Base-by-base conservation (phyloP, 2,113 vertebrate genomes). In the Osmerus eperlanus region DNA sequence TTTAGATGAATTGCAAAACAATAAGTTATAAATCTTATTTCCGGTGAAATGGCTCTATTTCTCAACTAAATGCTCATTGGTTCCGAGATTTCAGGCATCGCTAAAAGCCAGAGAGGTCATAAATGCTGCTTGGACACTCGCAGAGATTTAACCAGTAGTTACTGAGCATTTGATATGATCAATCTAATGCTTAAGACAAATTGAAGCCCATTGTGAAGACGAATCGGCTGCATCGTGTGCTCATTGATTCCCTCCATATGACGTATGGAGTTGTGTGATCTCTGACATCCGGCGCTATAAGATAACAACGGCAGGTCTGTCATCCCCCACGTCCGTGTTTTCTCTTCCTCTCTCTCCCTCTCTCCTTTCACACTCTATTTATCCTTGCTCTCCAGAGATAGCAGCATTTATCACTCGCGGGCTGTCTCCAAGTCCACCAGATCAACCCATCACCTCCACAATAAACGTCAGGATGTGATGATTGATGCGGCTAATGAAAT, bases 401-500 rank as follows among this genome's bases (percentile, higher is more conserved):
- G 89, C 81, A 83, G 81, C 92, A 94, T 97, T 94, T 94, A 95
- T 96, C 94, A 94, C 23, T 66, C 83, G 25, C 83, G 85, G 29
- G 86, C 91, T 92, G 93, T 93, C 94, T 94, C 90, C 91, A 90
- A 88, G 94, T 93, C 94, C 93, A 93, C 87, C 83, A 93, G 93
- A 96, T 94, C 89, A 96, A 94, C 94, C 93, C 95, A 96, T 94
- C 94, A 91, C 69, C 89, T 88, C 87, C 86, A 90, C 86, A 92
- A 96, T 99, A 97, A 97, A 98, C 83, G 96, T 96, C 96, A 94
- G 85, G 88, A 86, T 79, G 89, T 76, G 89, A 85, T 96, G 95
- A 98, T 95, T 96, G 95, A 97, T 95, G 94, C 85, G 90, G 91
- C 94, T 93, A 91, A 93, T 93, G 93, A 94, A 94, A 97, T 95